These are phyloP conservation scores for Microctonus hyperodae DNA, from an alignment of 2,888 invertebrate genomes.

Conservation along the genomic window DNA sequence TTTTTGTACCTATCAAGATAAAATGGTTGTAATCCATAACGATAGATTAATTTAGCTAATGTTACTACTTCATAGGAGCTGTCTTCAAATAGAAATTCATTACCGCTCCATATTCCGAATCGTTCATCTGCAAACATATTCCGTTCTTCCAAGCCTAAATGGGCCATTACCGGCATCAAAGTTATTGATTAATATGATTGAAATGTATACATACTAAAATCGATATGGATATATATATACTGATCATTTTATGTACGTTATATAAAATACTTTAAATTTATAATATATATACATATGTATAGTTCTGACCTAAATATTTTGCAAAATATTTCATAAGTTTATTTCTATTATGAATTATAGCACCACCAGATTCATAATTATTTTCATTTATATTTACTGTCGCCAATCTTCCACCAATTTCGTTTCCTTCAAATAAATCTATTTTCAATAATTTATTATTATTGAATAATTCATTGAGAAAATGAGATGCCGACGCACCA, in stretches of 20 bases:
- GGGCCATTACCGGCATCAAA: not conserved
- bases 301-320: slow-evolving; percentile 63
- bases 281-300: slow-evolving; percentile 15
- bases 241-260: too few species aligned
- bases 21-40: slow-evolving; percentile 67
- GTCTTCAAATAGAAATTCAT: slow-evolving; percentile 66
- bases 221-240: not conserved
- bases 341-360: slow-evolving; percentile 69
- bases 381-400: slow-evolving; percentile 63
- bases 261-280: too few species aligned
- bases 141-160: slow-evolving; percentile 55
- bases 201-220: not conserved
- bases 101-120: slow-evolving; percentile 66
- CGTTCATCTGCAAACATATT: slow-evolving; percentile 38
- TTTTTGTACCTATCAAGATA: slow-evolving; percentile 58
- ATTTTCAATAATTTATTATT: slow-evolving; percentile 61
- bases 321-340: slow-evolving; percentile 68
- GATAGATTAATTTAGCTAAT: slow-evolving; percentile 64
- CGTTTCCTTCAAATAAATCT: slow-evolving; percentile 67
- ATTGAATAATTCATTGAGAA: slow-evolving; percentile 62
- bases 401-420: slow-evolving; percentile 68
- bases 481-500: slow-evolving; percentile 69
- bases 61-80: slow-evolving; percentile 64
- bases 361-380: slow-evolving; percentile 69
- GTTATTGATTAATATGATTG: slow-evolving; percentile 7